A percentile compares a stretch with the other conserved stretches of the same genome.
These are phyloP conservation scores for Cepphus grylle DNA, from an alignment of 2,113 vertebrate species.

Conservation along the genomic window DNA sequence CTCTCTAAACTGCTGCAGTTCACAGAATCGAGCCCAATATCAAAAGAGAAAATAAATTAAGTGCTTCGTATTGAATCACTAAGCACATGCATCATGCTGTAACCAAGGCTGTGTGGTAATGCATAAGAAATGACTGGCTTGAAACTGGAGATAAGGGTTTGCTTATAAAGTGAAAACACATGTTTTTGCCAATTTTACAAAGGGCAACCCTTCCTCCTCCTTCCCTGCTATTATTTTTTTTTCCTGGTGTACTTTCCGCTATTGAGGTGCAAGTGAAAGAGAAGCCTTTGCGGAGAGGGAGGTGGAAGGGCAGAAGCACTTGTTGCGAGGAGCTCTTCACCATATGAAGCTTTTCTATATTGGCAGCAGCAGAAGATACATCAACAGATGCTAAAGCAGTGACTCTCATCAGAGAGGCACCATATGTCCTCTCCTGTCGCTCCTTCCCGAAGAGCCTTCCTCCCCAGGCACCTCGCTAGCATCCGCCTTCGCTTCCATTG, in stretches of 20 bases:
- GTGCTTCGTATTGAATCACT: rapidly evolving
- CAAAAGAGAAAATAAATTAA: background rate
- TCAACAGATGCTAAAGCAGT: background rate
- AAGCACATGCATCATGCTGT: background rate
- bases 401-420: background rate
- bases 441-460: background rate
- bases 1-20: background rate
- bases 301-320: background rate
- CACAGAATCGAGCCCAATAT: background rate
- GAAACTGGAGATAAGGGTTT: background rate
- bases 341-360: background rate
- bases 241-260: background rate
- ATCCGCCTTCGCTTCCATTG: background rate
- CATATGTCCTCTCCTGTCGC: background rate
- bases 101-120: background rate
- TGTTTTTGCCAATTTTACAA: background rate
- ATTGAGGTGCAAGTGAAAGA: background rate
- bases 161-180: background rate
- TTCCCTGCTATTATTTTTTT: background rate
- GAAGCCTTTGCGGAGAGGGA: background rate
- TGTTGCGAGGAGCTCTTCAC: background rate
- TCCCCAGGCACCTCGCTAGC: background rate
- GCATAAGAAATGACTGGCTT: background rate
- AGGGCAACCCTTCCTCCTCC: background rate
- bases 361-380: background rate